A percentile compares a stretch with the other conserved stretches of the same genome.
These are phyloP conservation scores for Molossus molossus DNA, from an alignment of 2,797 vertebrate genomes.

Conservation along the genomic window DNA sequence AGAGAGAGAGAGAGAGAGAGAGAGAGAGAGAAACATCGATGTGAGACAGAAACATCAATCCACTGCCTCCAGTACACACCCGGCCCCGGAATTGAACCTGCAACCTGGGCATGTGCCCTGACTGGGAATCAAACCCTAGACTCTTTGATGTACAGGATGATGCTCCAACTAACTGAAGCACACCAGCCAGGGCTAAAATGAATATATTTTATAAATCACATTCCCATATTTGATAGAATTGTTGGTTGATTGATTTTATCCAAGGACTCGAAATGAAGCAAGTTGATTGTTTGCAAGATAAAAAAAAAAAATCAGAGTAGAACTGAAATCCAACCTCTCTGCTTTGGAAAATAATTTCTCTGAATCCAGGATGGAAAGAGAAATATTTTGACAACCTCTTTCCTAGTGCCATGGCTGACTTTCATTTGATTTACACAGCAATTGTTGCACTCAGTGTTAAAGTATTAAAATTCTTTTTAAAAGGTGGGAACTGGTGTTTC, in stretches of 20 bases:
- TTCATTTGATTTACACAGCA: neutral
- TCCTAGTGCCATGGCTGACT: neutral
- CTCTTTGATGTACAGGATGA: neutral
- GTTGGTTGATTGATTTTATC: slow-evolving; percentile 24
- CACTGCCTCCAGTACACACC: no score
- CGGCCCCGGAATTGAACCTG: no score
- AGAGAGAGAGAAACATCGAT: no score
- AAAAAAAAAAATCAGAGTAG: neutral
- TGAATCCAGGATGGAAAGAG: neutral
- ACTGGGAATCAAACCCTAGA: no score
- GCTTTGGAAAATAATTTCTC: slow-evolving; percentile 49
- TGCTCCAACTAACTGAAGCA: neutral
- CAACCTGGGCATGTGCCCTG: no score
- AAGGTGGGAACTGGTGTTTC: neutral
- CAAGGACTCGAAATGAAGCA: neutral
- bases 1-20: no score
- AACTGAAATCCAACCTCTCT: neutral
- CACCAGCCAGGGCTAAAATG: neutral
- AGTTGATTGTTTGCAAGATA: neutral
- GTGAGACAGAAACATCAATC: no score
- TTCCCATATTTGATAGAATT: neutral
- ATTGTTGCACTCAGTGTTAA: neutral
- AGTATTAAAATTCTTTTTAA: neutral
- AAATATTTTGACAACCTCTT: neutral
- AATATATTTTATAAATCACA: neutral